These are phyloP conservation scores for Piprites chloris DNA, from an alignment of 2,113 vertebrate species.

Conservation along the genomic window DNA sequence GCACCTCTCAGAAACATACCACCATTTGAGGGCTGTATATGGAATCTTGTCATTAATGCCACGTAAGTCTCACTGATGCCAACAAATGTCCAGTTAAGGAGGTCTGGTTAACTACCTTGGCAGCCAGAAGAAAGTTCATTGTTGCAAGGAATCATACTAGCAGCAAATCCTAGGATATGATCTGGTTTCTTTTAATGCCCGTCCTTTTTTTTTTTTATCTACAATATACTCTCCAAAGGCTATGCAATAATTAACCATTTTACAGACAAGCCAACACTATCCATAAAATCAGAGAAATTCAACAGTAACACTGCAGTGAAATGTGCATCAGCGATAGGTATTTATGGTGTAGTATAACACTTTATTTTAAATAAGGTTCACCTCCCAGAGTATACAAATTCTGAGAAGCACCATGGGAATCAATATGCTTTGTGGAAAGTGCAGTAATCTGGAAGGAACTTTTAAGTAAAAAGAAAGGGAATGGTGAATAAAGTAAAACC, in stretches of 20 bases:
- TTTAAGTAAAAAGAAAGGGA: not conserved
- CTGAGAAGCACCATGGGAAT: not conserved
- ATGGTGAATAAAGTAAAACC: not conserved
- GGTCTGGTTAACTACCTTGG: not conserved
- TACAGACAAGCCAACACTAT: not conserved
- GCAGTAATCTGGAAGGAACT: not conserved
- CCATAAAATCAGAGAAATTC: not conserved
- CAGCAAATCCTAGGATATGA: not conserved
- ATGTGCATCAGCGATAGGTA: not conserved
- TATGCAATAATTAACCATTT: not conserved
- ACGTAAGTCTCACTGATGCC: conserved; percentile 71
- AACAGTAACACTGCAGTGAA: not conserved
- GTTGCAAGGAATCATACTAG: not conserved
- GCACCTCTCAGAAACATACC: conserved; percentile 79
- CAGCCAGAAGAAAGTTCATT: not conserved
- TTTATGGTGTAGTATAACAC: not conserved
- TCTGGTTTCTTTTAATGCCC: not conserved
- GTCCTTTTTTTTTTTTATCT: not conserved
- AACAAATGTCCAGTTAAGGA: not conserved
- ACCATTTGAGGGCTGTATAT: conserved; percentile 92
- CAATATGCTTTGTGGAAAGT: not conserved
- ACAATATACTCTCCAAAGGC: not conserved
- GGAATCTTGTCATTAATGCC: conserved; percentile 94
- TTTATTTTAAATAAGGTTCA: not conserved
- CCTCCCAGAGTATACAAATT: not conserved